phyloP scores from a whole-genome alignment of 2,113 vertebrate genomes.

The Xenopus borealis region DNA sequence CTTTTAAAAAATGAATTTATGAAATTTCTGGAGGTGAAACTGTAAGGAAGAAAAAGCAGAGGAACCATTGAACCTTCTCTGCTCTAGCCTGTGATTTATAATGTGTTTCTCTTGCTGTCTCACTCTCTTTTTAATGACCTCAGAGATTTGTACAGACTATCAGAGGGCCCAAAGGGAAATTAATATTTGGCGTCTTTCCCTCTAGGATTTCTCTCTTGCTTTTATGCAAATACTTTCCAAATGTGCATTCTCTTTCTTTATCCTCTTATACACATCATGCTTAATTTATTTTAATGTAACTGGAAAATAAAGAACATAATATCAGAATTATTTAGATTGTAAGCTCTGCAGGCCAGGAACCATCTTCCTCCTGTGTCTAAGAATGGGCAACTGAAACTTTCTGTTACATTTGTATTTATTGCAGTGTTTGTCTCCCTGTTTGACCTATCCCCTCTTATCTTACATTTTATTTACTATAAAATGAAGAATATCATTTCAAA shows the following conservation, averaged over 20 bases:
- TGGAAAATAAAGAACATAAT: too few species aligned
- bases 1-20: too few species aligned
- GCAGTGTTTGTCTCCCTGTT: too few species aligned
- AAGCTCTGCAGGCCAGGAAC: too few species aligned
- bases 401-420: too few species aligned
- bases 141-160: conserved; percentile 28
- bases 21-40: too few species aligned
- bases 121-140: conserved; percentile 33
- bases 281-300: background rate
- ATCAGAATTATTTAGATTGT: too few species aligned
- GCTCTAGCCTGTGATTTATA: conserved; percentile 23
- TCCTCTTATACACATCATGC: background rate
- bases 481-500: too few species aligned
- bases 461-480: too few species aligned
- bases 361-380: too few species aligned
- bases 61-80: background rate
- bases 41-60: background rate
- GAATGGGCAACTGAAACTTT: too few species aligned
- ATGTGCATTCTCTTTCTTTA: background rate
- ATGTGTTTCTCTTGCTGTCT: conserved; percentile 9
- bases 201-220: conserved; percentile 21
- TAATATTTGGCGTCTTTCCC: conserved; percentile 26
- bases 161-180: conserved; percentile 32
- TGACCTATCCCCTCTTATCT: too few species aligned
- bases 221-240: background rate